Conservation (phyloP, 2,113 vertebrate species). For the Aptenodytes patagonicus region DNA sequence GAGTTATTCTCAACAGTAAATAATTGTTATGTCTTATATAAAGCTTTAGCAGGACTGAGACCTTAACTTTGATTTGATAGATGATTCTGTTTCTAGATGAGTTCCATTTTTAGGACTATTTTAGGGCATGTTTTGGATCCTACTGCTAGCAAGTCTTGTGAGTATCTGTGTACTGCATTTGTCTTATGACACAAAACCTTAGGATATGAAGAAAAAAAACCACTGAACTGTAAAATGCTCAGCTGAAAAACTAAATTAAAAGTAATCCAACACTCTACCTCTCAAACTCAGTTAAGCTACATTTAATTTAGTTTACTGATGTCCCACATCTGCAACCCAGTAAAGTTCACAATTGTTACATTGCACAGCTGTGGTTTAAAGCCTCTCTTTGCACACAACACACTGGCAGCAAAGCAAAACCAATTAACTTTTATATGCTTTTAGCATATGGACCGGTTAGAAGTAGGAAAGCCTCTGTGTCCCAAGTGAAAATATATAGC, state of each 20-base stretch:
- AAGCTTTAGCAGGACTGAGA: background rate
- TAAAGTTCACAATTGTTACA: conserved; percentile 58
- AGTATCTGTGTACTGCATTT: background rate
- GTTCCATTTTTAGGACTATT: background rate
- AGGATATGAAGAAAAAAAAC: background rate
- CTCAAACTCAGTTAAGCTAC: conserved; percentile 31
- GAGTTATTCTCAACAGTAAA: conserved; percentile 20
- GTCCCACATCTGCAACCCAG: conserved; percentile 68
- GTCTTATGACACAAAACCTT: background rate
- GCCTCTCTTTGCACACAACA: conserved; percentile 32
- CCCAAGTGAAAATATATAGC: conserved; percentile 28
- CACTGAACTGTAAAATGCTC: background rate
- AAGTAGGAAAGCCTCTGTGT: conserved; percentile 19
- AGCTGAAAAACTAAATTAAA: conserved; percentile 14
- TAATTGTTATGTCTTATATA: background rate
- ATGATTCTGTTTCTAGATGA: background rate
- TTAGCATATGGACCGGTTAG: conserved; percentile 53
- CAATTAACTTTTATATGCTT: conserved; percentile 62
- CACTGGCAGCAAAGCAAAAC: conserved; percentile 53
- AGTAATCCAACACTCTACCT: background rate
- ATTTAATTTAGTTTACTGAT: conserved; percentile 57
- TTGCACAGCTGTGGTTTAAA: conserved; percentile 66
- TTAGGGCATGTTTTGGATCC: background rate
- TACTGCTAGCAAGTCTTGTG: background rate
- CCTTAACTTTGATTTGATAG: background rate